Base-by-base conservation (phyloP, 2,113 vertebrate genomes). In the Thunnus thynnus region DNA sequence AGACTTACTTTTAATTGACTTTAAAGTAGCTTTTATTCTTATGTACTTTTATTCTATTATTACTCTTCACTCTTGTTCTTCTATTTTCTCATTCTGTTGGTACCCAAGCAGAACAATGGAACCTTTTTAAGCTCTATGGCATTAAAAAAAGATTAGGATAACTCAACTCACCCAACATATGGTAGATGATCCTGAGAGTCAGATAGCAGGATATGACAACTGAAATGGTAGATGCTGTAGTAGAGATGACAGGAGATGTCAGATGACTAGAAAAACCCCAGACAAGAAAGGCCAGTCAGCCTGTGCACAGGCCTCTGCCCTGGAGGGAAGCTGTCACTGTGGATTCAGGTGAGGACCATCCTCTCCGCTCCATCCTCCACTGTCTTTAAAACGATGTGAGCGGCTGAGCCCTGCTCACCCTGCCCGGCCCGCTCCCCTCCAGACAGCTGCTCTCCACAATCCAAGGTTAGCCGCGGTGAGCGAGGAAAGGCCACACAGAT, bases 241-340 rank as follows among this genome's bases (percentile, higher is more conserved):
- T 27, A 84, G 52, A 69, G 70, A 74, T 79, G 56, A 64, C 82
- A 74, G 18, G 69, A 61, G 50, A 78, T 64, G 82, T 69, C 63
- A 57, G 64, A 84, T 55, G 13, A 52, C 25, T 61, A 57, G 70
- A 74, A 57, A 55, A 57, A 79, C 64, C 30, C 27, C 44, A 7
- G 47, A 63, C 70, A 64, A 75, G 52, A 78, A 64, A 64, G 41
- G n/a, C 50, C 44, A 50, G 61, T 58, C 52, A 70, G 20, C 20
- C 36, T 41, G 30, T 25, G 46, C 75, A 41, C 16, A 32, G 46
- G 22, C 51, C 70, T 68, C 44, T 65, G 71, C 76, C 82, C 72
- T 25, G 60, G 66, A 71, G 76, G 71, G 47, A 84, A 80, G 60
- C 77, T 85, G 83, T 85, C 77, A 80, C 52, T 70, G 60, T 70